Evolutionary conservation across 2,113 vertebrate species (phyloP), one percentile per base, ranked within the genome.

Genomic region (Odocoileus hemionus): DNA sequence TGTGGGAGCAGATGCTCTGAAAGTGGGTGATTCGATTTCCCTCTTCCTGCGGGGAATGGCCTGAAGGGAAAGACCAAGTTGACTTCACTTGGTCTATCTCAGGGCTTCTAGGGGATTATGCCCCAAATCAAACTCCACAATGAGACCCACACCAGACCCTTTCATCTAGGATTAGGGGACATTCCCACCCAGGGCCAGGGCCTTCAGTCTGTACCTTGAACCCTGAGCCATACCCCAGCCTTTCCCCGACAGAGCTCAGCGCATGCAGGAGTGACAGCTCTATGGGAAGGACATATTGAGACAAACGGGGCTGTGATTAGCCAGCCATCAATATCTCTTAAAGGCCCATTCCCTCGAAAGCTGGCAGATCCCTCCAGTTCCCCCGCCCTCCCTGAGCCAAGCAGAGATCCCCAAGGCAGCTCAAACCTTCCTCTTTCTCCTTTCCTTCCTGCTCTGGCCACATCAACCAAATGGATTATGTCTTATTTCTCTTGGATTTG

Each of bases 271-370:
- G 45, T 90, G 89, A 95, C 78, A 92, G 97, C 54, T 67, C n/a
- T 45, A 64, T 33, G 84, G 86, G 55, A 86, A 83, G 83, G 84
- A 64, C 0, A 26, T 88, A 97, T 61, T 83, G 96, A 99, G 98
- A 98, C 96, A 95, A 98, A 98, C 16, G 19, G 85, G 94, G 60
- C 97, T 87, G 76, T 97, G 96, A 98, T 98, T 98, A 98, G 96
- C 93, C 89, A 19, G 80, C 36, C 98, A 99, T 99, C 98, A 98
- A 98, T 99, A 98, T 98, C 98, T 97, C 98, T 98, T 99, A 99
- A 98, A 99, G 96, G 55, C 67, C 97, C 97, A 95, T 99, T 98
- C 97, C 84, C 82, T 96, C 78, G 26, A 86, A 97, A 64, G 89
- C 89, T 86, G 98, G 98, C 98, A 98, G 98, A 96, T 91, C 94